Evolutionary conservation across 92 coral and sea anemone species (phyloP).

Genomic region (Siderastrea radians): DNA sequence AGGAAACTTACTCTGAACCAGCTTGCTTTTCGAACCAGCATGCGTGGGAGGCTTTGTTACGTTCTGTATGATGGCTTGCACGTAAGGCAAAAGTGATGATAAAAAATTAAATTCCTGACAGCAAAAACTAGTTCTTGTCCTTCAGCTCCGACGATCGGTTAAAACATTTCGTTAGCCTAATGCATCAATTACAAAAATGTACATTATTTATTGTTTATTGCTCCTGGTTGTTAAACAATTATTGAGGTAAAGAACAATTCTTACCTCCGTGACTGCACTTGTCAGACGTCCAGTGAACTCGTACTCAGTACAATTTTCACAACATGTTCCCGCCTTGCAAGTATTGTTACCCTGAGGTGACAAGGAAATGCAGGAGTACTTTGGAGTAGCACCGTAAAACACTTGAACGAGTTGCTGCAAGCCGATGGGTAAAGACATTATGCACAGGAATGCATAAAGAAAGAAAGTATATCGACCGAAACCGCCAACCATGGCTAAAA

Average conservation of each 20-base stretch:
- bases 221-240: no score
- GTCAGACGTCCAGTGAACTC: slow-evolving; percentile 67
- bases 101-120: no score
- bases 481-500: slow-evolving; percentile 78
- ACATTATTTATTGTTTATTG: no score
- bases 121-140: no score
- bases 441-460: slow-evolving; percentile 79
- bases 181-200: no score
- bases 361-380: slow-evolving; percentile 52
- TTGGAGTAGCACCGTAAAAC: slow-evolving; percentile 84
- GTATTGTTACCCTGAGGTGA: slow-evolving; percentile 34
- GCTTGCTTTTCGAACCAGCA: no score
- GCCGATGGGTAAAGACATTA: slow-evolving; percentile 84
- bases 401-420: slow-evolving; percentile 86
- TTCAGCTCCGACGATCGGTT: no score
- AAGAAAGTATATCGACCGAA: slow-evolving; percentile 77
- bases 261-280: slow-evolving; percentile 90
- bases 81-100: no score
- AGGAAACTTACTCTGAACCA: no score
- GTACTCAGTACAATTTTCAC: slow-evolving; percentile 72
- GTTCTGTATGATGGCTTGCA: no score
- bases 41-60: no score
- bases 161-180: no score
- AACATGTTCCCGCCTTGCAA: slow-evolving; percentile 67
- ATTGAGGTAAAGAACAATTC: not conserved